Evolutionary conservation across 2,888 invertebrate species (phyloP).

Genomic region (Athalia rosae): DNA sequence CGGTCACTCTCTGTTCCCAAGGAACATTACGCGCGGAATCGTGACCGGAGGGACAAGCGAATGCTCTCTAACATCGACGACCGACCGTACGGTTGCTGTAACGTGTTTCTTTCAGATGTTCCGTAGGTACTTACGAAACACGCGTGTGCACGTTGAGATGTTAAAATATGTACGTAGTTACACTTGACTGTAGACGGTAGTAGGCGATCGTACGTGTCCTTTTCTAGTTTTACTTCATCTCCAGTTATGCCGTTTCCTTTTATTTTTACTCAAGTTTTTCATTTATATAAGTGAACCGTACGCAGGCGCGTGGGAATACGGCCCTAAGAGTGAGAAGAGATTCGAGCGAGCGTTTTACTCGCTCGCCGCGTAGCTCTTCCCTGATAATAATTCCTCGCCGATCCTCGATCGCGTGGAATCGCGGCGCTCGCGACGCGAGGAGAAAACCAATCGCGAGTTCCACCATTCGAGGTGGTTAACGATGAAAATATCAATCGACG

Average conservation of each 20-base stretch:
- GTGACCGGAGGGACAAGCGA: background rate
- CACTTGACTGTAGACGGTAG: background rate
- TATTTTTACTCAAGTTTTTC: background rate
- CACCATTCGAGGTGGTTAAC: background rate
- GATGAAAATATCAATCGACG: conserved; percentile 4
- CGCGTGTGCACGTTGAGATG: background rate
- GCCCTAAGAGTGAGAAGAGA: background rate
- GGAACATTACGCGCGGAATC: background rate
- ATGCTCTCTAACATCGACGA: background rate
- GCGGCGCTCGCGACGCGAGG: conserved; percentile 1
- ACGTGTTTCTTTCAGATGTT: background rate
- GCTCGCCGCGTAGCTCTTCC: background rate
- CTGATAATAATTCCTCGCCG: conserved; percentile 20
- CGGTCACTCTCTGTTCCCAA: background rate
- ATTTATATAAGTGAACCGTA: background rate
- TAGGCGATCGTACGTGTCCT: background rate
- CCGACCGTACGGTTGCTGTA: background rate
- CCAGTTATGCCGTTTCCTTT: background rate
- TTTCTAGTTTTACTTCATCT: conserved; percentile 14
- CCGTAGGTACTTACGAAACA: conserved; percentile 7
- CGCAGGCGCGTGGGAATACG: conserved; percentile 31
- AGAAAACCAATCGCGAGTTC: conserved; percentile 29
- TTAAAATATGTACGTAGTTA: background rate
- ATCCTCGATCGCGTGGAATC: background rate
- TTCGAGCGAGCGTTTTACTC: background rate